Evolutionary conservation across 2,797 vertebrate genomes (phyloP), one percentile per base, ranked within the genome.

Genomic region (Scolopax bukidnonensis): DNA sequence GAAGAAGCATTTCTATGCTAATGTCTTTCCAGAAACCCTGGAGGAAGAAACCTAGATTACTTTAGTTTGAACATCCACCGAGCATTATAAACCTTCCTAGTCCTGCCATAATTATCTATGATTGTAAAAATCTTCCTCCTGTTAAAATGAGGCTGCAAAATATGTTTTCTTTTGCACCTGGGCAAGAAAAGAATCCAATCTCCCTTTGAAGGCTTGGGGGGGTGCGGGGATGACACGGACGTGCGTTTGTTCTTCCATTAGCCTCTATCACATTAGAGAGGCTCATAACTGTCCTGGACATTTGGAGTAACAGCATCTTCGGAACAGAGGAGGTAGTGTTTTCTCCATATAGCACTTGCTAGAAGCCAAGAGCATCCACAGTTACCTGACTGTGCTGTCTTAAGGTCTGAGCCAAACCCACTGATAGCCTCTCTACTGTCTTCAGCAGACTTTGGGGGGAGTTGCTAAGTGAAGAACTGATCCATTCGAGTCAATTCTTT

Each of bases 211-310:
- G 50, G 57, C 28, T 27, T 40, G 11, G 59, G 61, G 10, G 1
- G 4, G 16, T 16, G 41, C 17, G 41, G 12, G 6, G 1, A 0
- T 10, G 16, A n/a, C 36, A 36, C 36, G 36, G 36, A 27, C 2
- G 4, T 40, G 6, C 5, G 23, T 41, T 77, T 83, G 1, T 48
- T 77, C 28, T 12, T 79, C 27, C 33, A 14, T 36, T 12, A 82
- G 25, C 7, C 4, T 75, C 24, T 56, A 4, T 19, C n/a, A n/a
- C 25, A 40, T 16, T 64, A 40, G 30, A 70, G n/a, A 90, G 3
- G 21, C 32, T 20, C 12, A 2, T 45, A 50, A 28, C n/a, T 80
- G 20, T 20, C 24, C 78, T 69, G n/a, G 45, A 78, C 41, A 67
- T 63, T 17, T 53, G 23, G 25, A 75, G 19, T 65, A 48, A 51